Base-by-base conservation (phyloP, 2,888 invertebrate species). In the Aproaerema taeniolella region DNA sequence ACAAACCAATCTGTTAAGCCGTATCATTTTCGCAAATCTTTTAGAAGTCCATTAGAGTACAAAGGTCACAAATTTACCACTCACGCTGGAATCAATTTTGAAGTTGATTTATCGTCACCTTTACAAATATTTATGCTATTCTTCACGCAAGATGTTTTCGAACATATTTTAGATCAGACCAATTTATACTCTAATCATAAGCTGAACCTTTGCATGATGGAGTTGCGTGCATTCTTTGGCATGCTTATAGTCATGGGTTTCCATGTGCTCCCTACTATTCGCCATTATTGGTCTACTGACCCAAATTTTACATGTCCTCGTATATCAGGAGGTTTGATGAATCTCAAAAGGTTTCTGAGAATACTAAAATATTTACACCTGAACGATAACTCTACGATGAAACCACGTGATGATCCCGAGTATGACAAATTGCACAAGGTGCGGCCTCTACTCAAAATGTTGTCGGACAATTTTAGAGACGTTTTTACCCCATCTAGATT, bases 341-440 rank as follows among this genome's bases (percentile, higher is more conserved):
- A 6, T 28, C n/a, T 3, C 28, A 28, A 28, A 28, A 28, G n/a
- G n/a, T n/a, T 28, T 28, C n/a, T 7, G n/a, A 28, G n/a, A 3
- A 28, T 28, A 8, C n/a, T 28, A 8, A n/a, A 10, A 28, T 28
- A 7, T n/a, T 28, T 31, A n/a, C 31, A 31, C 14, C 15, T 31
- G 6, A 31, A 31, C 10, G 31, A 31, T n/a, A 31, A 31, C n/a
- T 31, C 31, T 12, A 31, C 31, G 2, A 31, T 31, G 31, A 31
- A 31, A 15, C 11, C 14, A 5, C 31, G 31, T 3, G 31, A 13
- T n/a, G 31, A 31, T 31, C 31, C 31, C 10, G 5, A 31, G n/a
- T 31, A 31, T 31, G 31, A 31, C 31, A 31, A 13, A 31, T 13
- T 31, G 4, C 31, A 31, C 31, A 31, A 31, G 13, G 31, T 31